Percentiles rank a stretch among this genome's conserved stretches.
Evolutionary conservation across 2,113 vertebrate genomes (phyloP).

Genomic region (Dicrurus megarhynchus): DNA sequence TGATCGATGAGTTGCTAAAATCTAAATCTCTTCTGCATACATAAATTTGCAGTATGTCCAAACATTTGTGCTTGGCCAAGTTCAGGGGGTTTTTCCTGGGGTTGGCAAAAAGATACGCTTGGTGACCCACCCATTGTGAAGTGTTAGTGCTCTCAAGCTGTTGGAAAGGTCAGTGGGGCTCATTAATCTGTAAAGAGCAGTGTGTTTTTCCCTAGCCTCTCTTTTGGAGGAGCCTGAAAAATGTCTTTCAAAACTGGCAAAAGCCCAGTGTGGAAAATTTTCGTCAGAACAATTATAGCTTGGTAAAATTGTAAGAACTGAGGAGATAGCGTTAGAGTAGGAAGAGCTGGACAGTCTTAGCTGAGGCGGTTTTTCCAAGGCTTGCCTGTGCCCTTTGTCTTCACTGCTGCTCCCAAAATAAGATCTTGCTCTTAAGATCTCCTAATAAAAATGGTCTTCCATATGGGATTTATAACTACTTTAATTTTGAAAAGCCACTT

Average conservation of each 20-base stretch:
- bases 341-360: not conserved
- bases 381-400: not conserved
- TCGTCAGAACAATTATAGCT: not conserved
- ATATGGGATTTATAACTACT: not conserved
- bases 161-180: not conserved
- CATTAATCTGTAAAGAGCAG: not conserved
- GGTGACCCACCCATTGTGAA: not conserved
- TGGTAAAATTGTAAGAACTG: not conserved
- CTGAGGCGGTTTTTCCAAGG: not conserved
- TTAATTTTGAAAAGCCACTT: not conserved
- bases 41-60: not conserved
- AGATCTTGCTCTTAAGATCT: not conserved
- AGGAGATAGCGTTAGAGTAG: not conserved
- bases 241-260: not conserved
- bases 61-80: not conserved
- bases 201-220: not conserved
- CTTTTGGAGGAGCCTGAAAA: conserved; percentile 1
- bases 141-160: not conserved
- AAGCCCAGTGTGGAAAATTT: not conserved
- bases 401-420: not conserved
- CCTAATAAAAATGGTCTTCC: conserved; percentile 14
- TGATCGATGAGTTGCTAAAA: not conserved
- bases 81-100: not conserved
- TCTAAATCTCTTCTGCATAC: not conserved
- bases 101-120: not conserved